Base-by-base conservation (phyloP, 2,888 invertebrate genomes). In the Thera britannica region DNA sequence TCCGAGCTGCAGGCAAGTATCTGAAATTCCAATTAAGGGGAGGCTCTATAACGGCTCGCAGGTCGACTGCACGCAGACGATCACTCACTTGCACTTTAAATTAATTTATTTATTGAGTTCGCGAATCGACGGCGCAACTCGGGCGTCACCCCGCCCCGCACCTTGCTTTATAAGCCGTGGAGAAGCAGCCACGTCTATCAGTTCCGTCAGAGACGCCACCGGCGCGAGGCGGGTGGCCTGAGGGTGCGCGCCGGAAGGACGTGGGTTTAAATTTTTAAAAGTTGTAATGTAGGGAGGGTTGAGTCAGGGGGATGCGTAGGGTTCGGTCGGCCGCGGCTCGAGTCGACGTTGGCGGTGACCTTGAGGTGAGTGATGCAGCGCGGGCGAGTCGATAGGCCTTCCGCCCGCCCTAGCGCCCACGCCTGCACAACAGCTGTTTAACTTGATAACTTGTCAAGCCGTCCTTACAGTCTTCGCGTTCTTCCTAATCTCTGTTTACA, bases 41-140 rank as follows among this genome's bases (percentile, higher is more conserved):
- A 89, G 87, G 87, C 87, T 86, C 87, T 85, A 86, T 78, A 82
- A 77, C 83, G 86, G 83, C 85, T 86, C 86, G 84, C 87, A 88
- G 89, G 90, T 85, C 79, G 83, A 79, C 79, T 90, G 90, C 90
- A 90, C 86, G 88, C 86, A 82, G 79, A 65, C 90, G 90, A 93
- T 93, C 93, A 90, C 90, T 94, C 92, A 93, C 93, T 94, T 93
- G 93, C 93, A 94, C 93, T 94, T 93, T 93, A 94, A 94, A 94
- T 94, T 94, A 93, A 94, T 94, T 94, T 93, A 94, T 94, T 94
- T 94, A 94, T 94, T 87, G 93, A 88, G 90, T 91, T 88, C 92
- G 91, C 89, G 89, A 86, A 89, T 90, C 92, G 91, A 93, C 93
- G 90, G 92, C 91, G 93, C 93, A 91, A 92, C 90, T 90, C 90